phyloP scores from a whole-genome alignment of 2,888 invertebrate species.

The Pyrrhia umbra region DNA sequence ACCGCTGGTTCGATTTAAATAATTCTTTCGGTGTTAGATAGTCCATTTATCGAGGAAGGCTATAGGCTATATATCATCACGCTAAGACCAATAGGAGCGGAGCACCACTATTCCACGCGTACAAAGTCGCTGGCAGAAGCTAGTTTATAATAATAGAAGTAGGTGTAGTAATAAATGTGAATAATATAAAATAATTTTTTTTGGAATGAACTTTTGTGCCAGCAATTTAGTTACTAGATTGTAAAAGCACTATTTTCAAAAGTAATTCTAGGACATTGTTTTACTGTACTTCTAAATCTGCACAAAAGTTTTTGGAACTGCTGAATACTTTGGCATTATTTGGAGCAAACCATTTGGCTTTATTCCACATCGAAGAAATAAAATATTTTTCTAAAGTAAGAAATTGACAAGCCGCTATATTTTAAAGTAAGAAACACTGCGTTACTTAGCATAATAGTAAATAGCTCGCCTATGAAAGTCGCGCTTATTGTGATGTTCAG shows the following conservation, averaged over 20 bases:
- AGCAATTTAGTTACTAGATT: neutral
- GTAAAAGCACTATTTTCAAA: conserved; percentile 1
- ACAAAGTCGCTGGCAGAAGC: no score
- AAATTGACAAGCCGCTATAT: conserved; percentile 7
- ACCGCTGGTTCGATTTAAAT: no score
- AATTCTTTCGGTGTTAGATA: no score
- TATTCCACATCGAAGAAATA: conserved; percentile 23
- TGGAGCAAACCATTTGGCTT: conserved; percentile 33
- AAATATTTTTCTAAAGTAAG: conserved; percentile 3
- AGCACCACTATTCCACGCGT: no score
- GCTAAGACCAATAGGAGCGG: no score
- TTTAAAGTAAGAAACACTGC: conserved; percentile 5
- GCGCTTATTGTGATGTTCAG: conserved; percentile 50
- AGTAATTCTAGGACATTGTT: neutral
- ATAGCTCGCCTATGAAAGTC: conserved; percentile 26
- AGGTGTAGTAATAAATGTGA: no score
- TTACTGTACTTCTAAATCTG: neutral
- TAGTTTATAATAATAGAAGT: no score
- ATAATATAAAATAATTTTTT: no score
- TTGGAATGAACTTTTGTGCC: neutral
- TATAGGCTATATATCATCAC: no score
- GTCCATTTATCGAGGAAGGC: no score
- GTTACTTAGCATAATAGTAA: conserved; percentile 6
- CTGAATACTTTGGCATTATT: conserved; percentile 10
- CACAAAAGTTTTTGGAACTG: conserved; percentile 12